Base-by-base conservation (phyloP, 2,888 invertebrate genomes). In the Ceratothoa steindachneri region DNA sequence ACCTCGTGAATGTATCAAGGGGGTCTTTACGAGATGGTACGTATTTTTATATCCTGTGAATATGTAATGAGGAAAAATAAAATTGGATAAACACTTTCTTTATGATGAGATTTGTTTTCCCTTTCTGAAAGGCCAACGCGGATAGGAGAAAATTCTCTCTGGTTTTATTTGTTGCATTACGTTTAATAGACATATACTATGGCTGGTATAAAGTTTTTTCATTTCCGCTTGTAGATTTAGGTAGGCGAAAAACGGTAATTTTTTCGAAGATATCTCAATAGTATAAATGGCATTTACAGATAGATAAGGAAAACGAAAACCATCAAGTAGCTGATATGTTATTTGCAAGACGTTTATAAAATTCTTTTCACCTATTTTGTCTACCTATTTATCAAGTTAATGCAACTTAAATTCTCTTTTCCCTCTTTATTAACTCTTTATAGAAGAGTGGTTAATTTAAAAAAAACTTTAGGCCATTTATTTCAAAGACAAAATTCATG, bases 51-150 rank as follows among this genome's bases (percentile, higher is more conserved):
- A 60, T 60, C 60, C 60, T 60, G 60, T 60, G 60, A 60, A 60
- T 60, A 60, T 60, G 60, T 60, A 60, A 60, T 60, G 27, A 60
- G 60, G 60, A 60, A 60, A 60, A 60, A 60, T 60, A 60, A 60
- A 60, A 60, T 60, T 60, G 60, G 60, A 60, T 60, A 60, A 60
- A 60, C 60, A 60, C 60, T 60, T 60, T 60, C 60, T 60, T 60
- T 60, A 60, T 60, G 60, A 60, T 60, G 60, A 60, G 60, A 60
- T 60, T 60, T 60, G 60, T 60, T 60, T 60, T 60, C 60, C 60
- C 60, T 60, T 24, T 60, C 2, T 60, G 60, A 1, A 60, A 60
- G 60, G 60, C 60, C 24, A 2, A 7, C 60, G 24, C 22, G 9
- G 24, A 60, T n/a, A 60, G 9, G 9, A 60, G 24, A 60, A 24